phyloP scores from a whole-genome alignment of 1,140 invertebrate genomes.

The Drosophila bocqueti region DNA sequence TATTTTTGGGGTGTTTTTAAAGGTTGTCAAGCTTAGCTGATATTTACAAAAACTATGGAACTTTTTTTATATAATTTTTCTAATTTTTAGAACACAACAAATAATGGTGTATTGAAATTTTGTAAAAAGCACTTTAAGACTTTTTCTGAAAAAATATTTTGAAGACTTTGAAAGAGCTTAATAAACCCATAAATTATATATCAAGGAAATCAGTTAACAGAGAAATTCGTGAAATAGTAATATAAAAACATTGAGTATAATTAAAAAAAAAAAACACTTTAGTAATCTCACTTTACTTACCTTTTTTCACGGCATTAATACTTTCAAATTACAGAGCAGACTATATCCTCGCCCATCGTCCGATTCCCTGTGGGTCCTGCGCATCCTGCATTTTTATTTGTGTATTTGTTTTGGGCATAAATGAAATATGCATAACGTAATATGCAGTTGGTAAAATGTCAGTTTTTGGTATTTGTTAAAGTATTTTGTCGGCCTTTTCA shows the following conservation, averaged over 20 bases:
- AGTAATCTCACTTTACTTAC: neutral
- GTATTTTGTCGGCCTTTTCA: constrained; percentile 61
- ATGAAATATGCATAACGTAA: constrained; percentile 74
- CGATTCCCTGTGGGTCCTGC: constrained; percentile 13
- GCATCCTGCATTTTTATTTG: constrained; percentile 2
- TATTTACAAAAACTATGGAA: constrained; percentile 9
- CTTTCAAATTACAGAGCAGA: neutral
- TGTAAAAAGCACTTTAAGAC: neutral
- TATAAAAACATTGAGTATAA: too few relatives aligned
- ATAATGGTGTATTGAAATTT: too few relatives aligned
- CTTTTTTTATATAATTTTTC: neutral
- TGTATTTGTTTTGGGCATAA: constrained; percentile 52
- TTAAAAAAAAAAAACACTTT: neutral
- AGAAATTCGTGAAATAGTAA: neutral
- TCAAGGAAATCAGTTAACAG: neutral
- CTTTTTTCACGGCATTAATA: neutral
- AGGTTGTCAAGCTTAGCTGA: constrained; percentile 3
- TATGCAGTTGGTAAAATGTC: constrained; percentile 71
- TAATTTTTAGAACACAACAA: neutral
- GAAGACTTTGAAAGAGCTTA: neutral
- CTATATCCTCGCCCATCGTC: constrained; percentile 17
- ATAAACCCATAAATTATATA: neutral
- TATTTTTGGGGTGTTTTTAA: neutral
- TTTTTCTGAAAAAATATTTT: neutral
- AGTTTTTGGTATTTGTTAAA: constrained; percentile 71